Conservation (phyloP, 64 coral and sea anemone genomes). For the Pocillopora verrucosa region DNA sequence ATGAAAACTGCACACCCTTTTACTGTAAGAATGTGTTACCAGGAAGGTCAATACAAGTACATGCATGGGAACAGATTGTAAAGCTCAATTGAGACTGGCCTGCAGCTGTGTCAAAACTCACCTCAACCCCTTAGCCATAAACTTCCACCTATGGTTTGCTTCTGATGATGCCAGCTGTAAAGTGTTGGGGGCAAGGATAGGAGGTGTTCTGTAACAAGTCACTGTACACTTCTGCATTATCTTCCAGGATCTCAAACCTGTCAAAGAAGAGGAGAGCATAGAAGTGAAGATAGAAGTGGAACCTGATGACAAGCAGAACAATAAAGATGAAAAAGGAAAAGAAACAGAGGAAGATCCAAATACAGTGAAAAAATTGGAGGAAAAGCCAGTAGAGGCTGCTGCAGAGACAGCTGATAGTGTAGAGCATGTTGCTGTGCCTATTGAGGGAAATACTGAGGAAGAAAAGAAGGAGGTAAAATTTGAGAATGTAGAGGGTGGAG, state of each 20-base stretch:
- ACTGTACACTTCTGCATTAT: too few relatives aligned
- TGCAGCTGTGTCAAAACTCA: too few relatives aligned
- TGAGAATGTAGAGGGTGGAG: constrained; percentile 12
- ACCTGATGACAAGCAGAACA: background rate
- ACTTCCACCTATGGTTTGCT: too few relatives aligned
- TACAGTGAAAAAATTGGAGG: background rate
- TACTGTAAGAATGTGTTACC: too few relatives aligned
- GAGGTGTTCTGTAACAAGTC: too few relatives aligned
- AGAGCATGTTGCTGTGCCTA: constrained; percentile 46
- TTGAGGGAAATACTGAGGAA: constrained; percentile 24
- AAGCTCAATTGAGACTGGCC: too few relatives aligned
- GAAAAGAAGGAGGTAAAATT: background rate
- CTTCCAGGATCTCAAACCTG: constrained; percentile 8
- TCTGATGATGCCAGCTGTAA: too few relatives aligned
- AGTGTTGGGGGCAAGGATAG: too few relatives aligned
- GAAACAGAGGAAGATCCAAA: constrained; percentile 6
- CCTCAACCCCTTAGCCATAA: too few relatives aligned
- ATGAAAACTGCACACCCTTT: too few relatives aligned
- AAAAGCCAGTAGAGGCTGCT: constrained; percentile 43
- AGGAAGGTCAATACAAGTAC: too few relatives aligned
- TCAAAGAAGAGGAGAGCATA: constrained; percentile 7
- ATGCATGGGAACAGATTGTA: too few relatives aligned
- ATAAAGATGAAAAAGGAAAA: constrained; percentile 6
- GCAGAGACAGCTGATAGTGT: constrained; percentile 28
- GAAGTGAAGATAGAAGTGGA: background rate